Evolutionary conservation across 2,113 vertebrate genomes (phyloP).

Genomic region (Cacatua alba): DNA sequence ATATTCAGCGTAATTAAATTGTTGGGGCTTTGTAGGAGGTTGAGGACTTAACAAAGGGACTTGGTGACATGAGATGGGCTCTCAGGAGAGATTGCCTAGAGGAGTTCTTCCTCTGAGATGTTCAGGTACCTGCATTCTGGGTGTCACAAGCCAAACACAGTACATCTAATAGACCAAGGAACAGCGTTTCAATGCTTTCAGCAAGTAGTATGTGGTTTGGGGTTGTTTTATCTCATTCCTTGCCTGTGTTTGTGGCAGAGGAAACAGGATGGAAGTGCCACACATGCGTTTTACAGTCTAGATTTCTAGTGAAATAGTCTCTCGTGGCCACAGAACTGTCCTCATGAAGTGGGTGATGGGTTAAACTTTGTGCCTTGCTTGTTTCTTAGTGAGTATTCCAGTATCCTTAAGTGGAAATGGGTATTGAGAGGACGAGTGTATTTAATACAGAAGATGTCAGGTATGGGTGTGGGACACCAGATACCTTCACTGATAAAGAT

Average conservation of each 20-base stretch:
- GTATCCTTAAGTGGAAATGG: neutral
- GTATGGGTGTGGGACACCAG: neutral
- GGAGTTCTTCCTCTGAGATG: neutral
- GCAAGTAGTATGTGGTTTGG: neutral
- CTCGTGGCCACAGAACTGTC: neutral
- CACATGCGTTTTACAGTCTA: fast-evolving
- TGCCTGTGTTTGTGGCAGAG: neutral
- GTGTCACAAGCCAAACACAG: neutral
- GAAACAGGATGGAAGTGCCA: neutral
- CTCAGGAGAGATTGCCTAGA: neutral
- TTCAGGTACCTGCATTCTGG: neutral
- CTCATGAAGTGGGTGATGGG: fast-evolving
- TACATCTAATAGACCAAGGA: neutral
- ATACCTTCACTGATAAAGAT: neutral
- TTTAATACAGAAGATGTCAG: neutral
- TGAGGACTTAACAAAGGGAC: neutral
- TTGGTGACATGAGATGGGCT: neutral
- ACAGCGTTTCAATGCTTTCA: neutral
- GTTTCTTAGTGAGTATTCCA: neutral
- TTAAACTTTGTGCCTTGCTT: neutral
- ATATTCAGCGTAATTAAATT: neutral
- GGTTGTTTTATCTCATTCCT: neutral
- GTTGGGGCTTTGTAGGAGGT: neutral
- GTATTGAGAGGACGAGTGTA: neutral
- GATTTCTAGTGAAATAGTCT: neutral